These are phyloP conservation scores for Xyliphius kryptos DNA, from an alignment of 2,113 vertebrate species.

Conservation along the genomic window DNA sequence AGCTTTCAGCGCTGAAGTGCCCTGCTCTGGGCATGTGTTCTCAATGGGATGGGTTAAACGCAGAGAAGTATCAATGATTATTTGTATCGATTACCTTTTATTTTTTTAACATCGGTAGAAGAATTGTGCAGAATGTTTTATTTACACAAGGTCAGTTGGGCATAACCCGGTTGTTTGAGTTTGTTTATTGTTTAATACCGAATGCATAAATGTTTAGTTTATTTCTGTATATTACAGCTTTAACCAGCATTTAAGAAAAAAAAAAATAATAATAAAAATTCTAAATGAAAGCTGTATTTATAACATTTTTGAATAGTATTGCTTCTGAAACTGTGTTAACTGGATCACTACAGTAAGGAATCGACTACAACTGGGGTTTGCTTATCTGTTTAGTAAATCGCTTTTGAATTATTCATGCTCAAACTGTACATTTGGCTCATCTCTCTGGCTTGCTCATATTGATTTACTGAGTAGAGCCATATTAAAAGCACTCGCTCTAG, in stretches of 20 bases:
- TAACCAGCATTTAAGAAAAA: not conserved
- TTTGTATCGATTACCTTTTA: no score
- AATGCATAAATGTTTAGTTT: not conserved
- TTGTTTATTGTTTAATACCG: no score
- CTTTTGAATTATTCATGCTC: constrained; percentile 28
- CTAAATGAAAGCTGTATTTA: not conserved
- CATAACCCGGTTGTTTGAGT: no score
- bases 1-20: no score
- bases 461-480: constrained; percentile 26
- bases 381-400: constrained; percentile 20
- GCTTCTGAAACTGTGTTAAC: constrained; percentile 13
- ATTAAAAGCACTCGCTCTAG: constrained; percentile 17
- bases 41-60: no score
- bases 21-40: no score
- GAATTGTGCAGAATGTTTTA: no score
- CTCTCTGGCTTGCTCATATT: constrained; percentile 16
- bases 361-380: constrained; percentile 21
- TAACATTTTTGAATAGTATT: not conserved
- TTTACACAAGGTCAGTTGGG: no score
- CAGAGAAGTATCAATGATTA: no score
- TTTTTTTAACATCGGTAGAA: no score
- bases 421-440: constrained; percentile 26
- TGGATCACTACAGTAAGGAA: constrained; percentile 9
- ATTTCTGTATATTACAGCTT: not conserved
- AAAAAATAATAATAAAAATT: not conserved